Conservation (phyloP, 2,888 invertebrate genomes). For the Sarcophaga variegata region DNA sequence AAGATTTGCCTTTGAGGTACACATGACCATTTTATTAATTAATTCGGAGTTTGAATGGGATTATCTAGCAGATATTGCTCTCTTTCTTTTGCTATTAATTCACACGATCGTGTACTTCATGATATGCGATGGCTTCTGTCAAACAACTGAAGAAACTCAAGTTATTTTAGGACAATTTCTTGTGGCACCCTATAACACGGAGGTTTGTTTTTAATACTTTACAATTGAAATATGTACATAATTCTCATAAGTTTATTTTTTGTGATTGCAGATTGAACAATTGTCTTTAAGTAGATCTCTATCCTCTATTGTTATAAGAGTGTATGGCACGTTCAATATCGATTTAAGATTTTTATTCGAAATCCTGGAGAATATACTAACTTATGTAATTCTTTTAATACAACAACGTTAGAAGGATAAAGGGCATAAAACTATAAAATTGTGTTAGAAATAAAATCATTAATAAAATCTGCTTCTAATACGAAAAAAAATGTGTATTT, state of each 20-base stretch:
- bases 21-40: background rate
- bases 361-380: background rate
- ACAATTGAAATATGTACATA: background rate
- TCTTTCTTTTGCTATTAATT: background rate
- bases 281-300: background rate
- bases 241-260: background rate
- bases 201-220: conserved; percentile 3
- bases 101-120: conserved; percentile 30
- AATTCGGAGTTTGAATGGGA: background rate
- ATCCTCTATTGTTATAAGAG: background rate
- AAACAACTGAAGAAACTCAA: background rate
- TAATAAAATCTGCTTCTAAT: no score
- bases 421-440: no score
- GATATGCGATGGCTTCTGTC: background rate
- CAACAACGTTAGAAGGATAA: background rate
- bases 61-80: no score
- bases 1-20: background rate
- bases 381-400: conserved; percentile 16
- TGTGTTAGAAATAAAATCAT: no score
- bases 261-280: conserved; percentile 25
- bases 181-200: background rate
- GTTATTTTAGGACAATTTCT: background rate
- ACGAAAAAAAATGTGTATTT: no score
- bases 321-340: conserved; percentile 9
- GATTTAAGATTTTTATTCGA: conserved; percentile 12